Conservation (phyloP, 2,797 vertebrate species). For the Carapus acus region DNA sequence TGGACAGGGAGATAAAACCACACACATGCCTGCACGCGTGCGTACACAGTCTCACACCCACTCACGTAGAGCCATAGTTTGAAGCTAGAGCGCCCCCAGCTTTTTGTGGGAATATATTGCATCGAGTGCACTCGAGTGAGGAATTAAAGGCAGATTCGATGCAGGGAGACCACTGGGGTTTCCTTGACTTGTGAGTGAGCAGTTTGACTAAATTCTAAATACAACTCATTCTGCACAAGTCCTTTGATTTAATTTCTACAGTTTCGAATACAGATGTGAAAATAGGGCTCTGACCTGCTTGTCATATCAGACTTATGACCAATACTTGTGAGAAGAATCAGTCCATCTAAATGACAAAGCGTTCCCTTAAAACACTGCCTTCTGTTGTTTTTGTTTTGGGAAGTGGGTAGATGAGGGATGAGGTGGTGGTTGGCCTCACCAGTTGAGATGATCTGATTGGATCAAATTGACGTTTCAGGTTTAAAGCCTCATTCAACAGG, state of each 20-base stretch:
- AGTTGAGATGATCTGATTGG: slow-evolving; percentile 17
- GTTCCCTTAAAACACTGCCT: no score
- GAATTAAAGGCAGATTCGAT: slow-evolving; percentile 12
- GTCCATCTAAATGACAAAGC: slow-evolving; percentile 19
- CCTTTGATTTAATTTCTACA: neutral
- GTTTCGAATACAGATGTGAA: neutral
- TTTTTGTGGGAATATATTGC: slow-evolving; percentile 37
- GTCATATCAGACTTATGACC: no score
- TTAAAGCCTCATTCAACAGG: no score
- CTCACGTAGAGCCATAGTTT: slow-evolving; percentile 27
- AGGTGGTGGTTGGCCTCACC: slow-evolving; percentile 11
- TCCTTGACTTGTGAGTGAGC: neutral
- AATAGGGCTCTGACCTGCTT: neutral
- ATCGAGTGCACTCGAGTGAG: slow-evolving; percentile 14
- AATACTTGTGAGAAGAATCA: no score
- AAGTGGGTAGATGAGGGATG: neutral
- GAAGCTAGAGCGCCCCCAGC: slow-evolving; percentile 71
- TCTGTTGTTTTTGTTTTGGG: no score
- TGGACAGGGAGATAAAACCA: slow-evolving; percentile 59
- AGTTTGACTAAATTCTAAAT: no score
- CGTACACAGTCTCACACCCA: slow-evolving; percentile 16
- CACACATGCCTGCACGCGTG: slow-evolving; percentile 26
- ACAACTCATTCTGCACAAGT: no score
- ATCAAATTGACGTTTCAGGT: no score
- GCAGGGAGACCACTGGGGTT: slow-evolving; percentile 8